Evolutionary conservation across 2,888 invertebrate species (phyloP).

Genomic region (Chymomyza caudatula): DNA sequence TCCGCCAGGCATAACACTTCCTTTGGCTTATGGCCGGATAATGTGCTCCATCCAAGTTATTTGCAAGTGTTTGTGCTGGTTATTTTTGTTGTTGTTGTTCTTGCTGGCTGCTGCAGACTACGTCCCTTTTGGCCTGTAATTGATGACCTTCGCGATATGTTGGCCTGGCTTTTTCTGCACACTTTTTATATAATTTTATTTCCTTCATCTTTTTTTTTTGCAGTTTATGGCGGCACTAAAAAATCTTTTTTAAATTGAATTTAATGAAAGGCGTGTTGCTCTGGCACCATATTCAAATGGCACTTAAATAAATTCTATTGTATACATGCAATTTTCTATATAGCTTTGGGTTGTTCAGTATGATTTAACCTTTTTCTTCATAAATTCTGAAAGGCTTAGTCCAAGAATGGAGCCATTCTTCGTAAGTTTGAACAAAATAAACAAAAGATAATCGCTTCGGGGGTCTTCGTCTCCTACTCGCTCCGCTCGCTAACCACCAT

Average conservation of each 20-base stretch:
- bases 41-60: conserved; percentile 67
- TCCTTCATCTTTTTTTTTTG: conserved; percentile 25
- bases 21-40: conserved; percentile 67
- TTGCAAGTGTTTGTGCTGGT: conserved; percentile 55
- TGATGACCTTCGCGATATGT: conserved; percentile 70
- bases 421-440: too few species aligned
- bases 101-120: conserved; percentile 39
- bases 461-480: too few species aligned
- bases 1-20: conserved; percentile 32
- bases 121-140: conserved; percentile 53
- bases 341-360: background rate
- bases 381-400: conserved; percentile 1
- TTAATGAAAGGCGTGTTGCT: conserved; percentile 64
- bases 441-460: too few species aligned
- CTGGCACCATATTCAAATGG: conserved; percentile 62
- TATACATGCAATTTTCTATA: background rate
- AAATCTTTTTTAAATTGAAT: conserved; percentile 65
- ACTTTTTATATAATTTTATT: background rate
- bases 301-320: conserved; percentile 33
- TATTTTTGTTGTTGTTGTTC: conserved; percentile 1
- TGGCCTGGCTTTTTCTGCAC: conserved; percentile 14
- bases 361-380: background rate
- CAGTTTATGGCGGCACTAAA: conserved; percentile 70
- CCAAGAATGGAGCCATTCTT: too few species aligned
- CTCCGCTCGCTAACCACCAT: too few species aligned